Percentiles rank a stretch among this genome's conserved stretches.
Evolutionary conservation across 2,888 invertebrate species (phyloP).

Genomic region (Tanaodytes sp.): DNA sequence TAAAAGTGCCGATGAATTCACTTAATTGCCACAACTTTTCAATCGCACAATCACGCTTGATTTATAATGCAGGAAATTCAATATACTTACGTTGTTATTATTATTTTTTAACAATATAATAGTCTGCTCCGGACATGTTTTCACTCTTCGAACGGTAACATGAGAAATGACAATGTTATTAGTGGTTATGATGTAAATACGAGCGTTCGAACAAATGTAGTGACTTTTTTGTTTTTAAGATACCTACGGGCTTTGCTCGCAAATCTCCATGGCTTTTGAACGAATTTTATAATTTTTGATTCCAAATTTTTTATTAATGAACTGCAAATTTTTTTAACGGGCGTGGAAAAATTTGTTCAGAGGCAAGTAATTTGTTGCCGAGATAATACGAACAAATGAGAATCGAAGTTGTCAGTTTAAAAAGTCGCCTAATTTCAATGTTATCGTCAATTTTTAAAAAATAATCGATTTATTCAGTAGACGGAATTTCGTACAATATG

Average conservation of each 20-base stretch:
- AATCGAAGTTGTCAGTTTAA: no score
- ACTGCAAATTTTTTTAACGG: no score
- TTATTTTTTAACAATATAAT: conserved; percentile 62
- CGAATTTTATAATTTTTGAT: no score
- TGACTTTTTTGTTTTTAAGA: not conserved
- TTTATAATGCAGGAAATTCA: conserved; percentile 14
- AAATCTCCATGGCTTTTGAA: not conserved
- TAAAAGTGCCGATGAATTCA: conserved; percentile 21
- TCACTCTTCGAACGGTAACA: conserved; percentile 31
- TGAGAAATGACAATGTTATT: not conserved
- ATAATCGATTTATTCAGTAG: no score
- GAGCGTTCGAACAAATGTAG: not conserved
- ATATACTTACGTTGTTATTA: conserved; percentile 59
- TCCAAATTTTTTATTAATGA: no score
- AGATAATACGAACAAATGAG: no score
- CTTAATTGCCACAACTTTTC: conserved; percentile 27
- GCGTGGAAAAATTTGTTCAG: no score
- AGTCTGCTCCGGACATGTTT: conserved; percentile 52
- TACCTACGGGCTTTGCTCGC: not conserved
- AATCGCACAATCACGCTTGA: not conserved
- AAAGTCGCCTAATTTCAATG: no score
- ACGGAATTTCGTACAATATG: no score
- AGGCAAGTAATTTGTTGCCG: no score
- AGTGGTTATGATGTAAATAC: no score
- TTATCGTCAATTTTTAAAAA: no score